Evolutionary conservation across 1,140 invertebrate genomes (phyloP).

Genomic region (Zaprionus nigranus): DNA sequence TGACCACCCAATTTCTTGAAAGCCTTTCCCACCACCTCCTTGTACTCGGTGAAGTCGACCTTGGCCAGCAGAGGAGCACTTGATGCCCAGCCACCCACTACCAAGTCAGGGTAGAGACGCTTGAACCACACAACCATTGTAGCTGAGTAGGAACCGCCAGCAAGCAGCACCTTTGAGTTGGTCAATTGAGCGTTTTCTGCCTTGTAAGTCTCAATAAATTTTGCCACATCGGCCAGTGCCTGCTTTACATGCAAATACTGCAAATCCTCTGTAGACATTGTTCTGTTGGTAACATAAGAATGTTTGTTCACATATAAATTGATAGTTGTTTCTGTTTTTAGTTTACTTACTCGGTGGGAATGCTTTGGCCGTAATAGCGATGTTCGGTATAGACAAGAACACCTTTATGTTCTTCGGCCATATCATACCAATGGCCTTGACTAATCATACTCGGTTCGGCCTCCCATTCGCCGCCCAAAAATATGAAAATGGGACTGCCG

Average conservation of each 20-base stretch:
- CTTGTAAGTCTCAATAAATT: constrained; percentile 87
- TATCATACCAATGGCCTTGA: constrained; percentile 86
- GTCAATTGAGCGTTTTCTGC: constrained; percentile 77
- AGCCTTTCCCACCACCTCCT: constrained; percentile 59
- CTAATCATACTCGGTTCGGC: constrained; percentile 85
- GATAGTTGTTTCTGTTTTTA: constrained; percentile 12
- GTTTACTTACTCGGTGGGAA: constrained; percentile 86
- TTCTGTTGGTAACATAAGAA: constrained; percentile 73
- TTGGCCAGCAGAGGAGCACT: constrained; percentile 88
- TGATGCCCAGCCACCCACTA: constrained; percentile 90
- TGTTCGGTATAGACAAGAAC: constrained; percentile 90
- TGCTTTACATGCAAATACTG: constrained; percentile 89
- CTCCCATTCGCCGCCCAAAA: constrained; percentile 89
- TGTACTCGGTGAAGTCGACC: constrained; percentile 70
- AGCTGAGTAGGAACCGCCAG: constrained; percentile 93
- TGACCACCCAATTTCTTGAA: constrained; percentile 70
- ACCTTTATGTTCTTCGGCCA: constrained; percentile 87
- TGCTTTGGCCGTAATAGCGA: constrained; percentile 92
- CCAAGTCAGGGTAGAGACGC: constrained; percentile 90
- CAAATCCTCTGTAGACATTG: constrained; percentile 86
- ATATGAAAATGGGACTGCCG: constrained; percentile 89
- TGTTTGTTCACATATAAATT: constrained; percentile 1
- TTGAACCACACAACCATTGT: constrained; percentile 91
- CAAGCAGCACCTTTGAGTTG: constrained; percentile 86
- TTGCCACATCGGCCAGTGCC: constrained; percentile 89